These are phyloP conservation scores for Ochotona princeps DNA, from an alignment of 2,113 vertebrate genomes.

Conservation along the genomic window DNA sequence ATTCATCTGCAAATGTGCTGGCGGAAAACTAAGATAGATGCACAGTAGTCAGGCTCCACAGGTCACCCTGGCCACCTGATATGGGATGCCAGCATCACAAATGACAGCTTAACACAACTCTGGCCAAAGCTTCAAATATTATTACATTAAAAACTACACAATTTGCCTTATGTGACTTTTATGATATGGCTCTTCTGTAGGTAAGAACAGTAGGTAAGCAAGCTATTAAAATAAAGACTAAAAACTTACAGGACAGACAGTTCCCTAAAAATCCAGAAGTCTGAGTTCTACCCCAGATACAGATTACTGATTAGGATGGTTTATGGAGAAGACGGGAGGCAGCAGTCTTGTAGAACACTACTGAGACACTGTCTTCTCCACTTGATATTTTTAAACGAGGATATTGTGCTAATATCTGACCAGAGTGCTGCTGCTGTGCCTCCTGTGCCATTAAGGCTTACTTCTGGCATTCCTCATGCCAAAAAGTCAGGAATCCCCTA, in stretches of 20 bases:
- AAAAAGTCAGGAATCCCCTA: not conserved
- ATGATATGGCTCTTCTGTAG: not conserved
- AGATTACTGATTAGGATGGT: not conserved
- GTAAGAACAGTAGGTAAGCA: not conserved
- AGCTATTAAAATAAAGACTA: constrained; percentile 1
- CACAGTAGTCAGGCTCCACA: no score
- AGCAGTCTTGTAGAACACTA: not conserved
- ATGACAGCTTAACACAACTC: no score
- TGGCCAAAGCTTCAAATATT: no score
- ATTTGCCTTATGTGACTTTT: not conserved
- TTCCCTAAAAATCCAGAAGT: not conserved
- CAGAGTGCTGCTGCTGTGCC: not conserved
- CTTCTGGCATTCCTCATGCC: not conserved
- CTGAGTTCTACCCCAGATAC: not conserved
- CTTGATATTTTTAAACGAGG: not conserved
- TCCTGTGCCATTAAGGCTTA: not conserved
- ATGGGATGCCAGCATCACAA: no score
- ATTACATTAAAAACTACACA: not conserved
- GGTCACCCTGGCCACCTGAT: no score
- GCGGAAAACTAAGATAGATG: no score
- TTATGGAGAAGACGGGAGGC: not conserved
- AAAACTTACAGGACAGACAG: not conserved
- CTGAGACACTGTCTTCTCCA: not conserved
- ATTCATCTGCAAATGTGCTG: no score
- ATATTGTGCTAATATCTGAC: not conserved